Evolutionary conservation across 2,113 vertebrate genomes (phyloP), one percentile per base, ranked within the genome.

Genomic region (Galbula dea): DNA sequence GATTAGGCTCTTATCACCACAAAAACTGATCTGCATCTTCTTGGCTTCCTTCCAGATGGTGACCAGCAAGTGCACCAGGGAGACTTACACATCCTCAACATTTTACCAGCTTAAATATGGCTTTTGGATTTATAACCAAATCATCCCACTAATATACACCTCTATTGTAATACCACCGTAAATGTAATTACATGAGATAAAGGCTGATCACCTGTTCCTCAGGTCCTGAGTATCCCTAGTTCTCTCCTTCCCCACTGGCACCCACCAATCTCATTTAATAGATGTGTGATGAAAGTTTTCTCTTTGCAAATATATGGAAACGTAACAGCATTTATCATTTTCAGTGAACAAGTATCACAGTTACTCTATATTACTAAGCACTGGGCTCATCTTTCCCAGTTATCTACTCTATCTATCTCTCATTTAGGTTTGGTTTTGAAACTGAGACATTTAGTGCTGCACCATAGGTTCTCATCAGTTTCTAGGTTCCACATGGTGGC

Each of bases 241-340:
- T 85, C 54, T 34, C 36, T 46, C 17, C 39, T 43, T 72, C 41
- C 63, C 43, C 78, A 10, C 24, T 46, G n/a, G 23, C n/a, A 37
- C 18, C 63, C 34, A 59, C 30, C 46, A n/a, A n/a, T n/a, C n/a
- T n/a, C n/a, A n/a, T n/a, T n/a, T 43, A 59, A 79, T 0, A 68
- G 51, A 20, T 30, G 7, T 0, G 3, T 54, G 15, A n/a, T 55
- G 23, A 12, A 52, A 34, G 17, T 32, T 77, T 75, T 63, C 67
- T 58, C 24, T 73, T 57, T 66, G 66, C 26, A 61, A 51, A 78
- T 13, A 15, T 48, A 27, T 39, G 45, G 36, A 83, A 85, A 77
- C 2, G 3, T 2, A 26, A 6, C n/a, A 19, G 3, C 23, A 10
- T n/a, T 88, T 27, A 59, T 36, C 0, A 0, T 0, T 59, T 78